Evolutionary conservation across 2,797 vertebrate species (phyloP), one percentile per base, ranked within the genome.

Genomic region (Emydoidea blandingii): DNA sequence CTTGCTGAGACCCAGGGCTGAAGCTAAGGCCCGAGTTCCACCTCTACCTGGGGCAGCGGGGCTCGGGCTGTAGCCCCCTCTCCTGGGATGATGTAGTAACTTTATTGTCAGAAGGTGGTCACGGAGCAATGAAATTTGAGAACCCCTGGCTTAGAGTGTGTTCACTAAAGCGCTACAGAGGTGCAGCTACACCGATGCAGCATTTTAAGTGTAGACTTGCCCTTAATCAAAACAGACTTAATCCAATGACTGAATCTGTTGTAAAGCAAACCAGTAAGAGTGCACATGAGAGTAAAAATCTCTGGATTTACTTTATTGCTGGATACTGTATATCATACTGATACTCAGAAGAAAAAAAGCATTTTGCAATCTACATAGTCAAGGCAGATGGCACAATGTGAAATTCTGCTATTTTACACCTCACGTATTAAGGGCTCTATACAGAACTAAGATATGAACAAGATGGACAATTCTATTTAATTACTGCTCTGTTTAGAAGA

Each of bases 201-300:
- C n/a, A 37, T 68, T 68, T 37, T 68, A 68, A 37, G 18, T 68
- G n/a, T 37, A 68, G 9, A 37, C n/a, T 68, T 68, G n/a, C n/a
- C n/a, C n/a, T 87, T 57, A 90, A 82, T 57, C 91, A 87, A 95
- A 74, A 83, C 3, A 29, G 12, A 92, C 31, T 50, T 41, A 81
- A 93, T 81, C 78, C 89, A 27, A 65, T 3, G 37, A 8, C 65
- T 59, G 29, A 59, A 59, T 31, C 57, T 49, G 1, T 80, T 19
- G 12, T 12, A 93, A 86, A 93, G 89, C 47, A 85, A 78, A 91
- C 47, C 80, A 50, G 88, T 56, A 56, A 49, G 91, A 79, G 91
- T 93, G 94, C 23, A 80, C 15, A 94, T 50, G 89, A 83, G 56
- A 94, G 83, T 82, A 29, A 81, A 83, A 91, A 92, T 53, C 0